Conservation (phyloP, 2,888 invertebrate species). For the Eupithecia dodoneata region DNA sequence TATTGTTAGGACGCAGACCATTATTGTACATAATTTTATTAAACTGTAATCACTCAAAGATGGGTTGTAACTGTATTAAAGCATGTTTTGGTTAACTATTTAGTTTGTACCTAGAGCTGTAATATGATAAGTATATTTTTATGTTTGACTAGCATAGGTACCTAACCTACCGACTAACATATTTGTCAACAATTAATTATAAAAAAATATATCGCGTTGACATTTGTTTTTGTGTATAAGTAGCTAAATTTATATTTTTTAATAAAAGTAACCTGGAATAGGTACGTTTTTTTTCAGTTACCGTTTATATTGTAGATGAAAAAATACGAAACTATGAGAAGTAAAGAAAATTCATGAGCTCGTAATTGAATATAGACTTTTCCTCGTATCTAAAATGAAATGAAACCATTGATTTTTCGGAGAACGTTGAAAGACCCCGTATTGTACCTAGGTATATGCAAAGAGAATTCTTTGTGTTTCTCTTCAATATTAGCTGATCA, state of each 20-base stretch:
- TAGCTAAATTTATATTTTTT: constrained; percentile 77
- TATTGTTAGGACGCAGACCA: constrained; percentile 71
- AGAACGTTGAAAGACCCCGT: too few species aligned
- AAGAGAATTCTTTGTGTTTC: too few species aligned
- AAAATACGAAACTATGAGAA: too few species aligned
- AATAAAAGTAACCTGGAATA: constrained; percentile 70
- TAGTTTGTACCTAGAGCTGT: constrained; percentile 62
- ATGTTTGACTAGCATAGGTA: constrained; percentile 52
- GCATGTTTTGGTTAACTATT: constrained; percentile 66
- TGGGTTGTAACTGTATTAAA: constrained; percentile 66
- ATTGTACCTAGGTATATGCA: too few species aligned
- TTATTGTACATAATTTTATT: constrained; percentile 78
- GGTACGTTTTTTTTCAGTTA: constrained; percentile 71
- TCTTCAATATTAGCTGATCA: too few species aligned
- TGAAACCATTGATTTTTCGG: too few species aligned
- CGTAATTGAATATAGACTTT: too few species aligned
- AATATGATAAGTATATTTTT: constrained; percentile 55
- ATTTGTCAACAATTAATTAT: constrained; percentile 67
- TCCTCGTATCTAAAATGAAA: too few species aligned
- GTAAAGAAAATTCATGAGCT: too few species aligned
- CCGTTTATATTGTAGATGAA: constrained; percentile 39
- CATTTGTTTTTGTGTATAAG: constrained; percentile 74
- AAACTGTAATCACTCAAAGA: constrained; percentile 68
- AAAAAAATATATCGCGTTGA: constrained; percentile 80
- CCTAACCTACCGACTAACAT: constrained; percentile 58